phyloP scores from a whole-genome alignment of 2,797 vertebrate genomes.

The Gymnodraco acuticeps region DNA sequence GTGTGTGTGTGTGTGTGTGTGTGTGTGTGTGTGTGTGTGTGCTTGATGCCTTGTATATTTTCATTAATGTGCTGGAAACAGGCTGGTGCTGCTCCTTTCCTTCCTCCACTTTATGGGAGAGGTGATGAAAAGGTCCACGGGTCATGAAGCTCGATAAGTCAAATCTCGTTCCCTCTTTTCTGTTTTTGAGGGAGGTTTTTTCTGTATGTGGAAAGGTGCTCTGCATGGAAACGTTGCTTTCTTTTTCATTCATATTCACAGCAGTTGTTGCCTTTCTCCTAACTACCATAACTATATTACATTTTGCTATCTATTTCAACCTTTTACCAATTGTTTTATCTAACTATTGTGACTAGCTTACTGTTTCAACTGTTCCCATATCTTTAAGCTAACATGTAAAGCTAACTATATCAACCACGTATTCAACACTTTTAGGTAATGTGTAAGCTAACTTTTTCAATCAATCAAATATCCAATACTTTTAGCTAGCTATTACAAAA shows the following conservation, averaged over 20 bases:
- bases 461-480: background rate
- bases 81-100: slow-evolving; percentile 56
- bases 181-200: slow-evolving; percentile 17
- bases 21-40: too few species aligned
- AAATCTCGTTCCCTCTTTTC: slow-evolving; percentile 6
- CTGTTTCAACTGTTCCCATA: too few species aligned
- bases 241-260: background rate
- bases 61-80: slow-evolving; percentile 53
- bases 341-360: too few species aligned
- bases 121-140: slow-evolving; percentile 55
- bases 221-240: background rate
- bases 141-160: slow-evolving; percentile 44
- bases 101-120: slow-evolving; percentile 60
- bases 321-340: too few species aligned
- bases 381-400: background rate
- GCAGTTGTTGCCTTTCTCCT: too few species aligned
- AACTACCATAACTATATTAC: too few species aligned
- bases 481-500: background rate
- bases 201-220: background rate
- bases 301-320: too few species aligned
- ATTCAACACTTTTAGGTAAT: too few species aligned
- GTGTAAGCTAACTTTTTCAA: background rate
- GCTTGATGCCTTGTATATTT: slow-evolving; percentile 59
- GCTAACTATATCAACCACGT: background rate
- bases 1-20: too few species aligned